Evolutionary conservation across 1,140 invertebrate genomes (phyloP), one percentile per base, ranked within the genome.

Genomic region (Dreissena rostriformis): DNA sequence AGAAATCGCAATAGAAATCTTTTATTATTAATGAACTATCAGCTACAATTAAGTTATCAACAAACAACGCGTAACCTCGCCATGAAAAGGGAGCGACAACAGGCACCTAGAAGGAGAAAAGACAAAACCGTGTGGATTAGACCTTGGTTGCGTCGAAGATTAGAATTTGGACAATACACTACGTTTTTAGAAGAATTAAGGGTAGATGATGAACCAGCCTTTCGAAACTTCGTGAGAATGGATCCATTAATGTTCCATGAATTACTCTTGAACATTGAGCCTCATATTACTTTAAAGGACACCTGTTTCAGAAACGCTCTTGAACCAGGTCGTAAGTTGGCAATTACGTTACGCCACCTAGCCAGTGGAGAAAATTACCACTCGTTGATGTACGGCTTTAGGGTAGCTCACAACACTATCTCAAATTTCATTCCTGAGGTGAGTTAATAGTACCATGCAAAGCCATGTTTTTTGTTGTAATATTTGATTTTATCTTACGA

Each of bases 371-470:
- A 67, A 24, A 28, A 67, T 14, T 12, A 67, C 55, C 52, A 61
- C n/a, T 61, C 52, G 7, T 24, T 75, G 72, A 61, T 61, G 52
- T 75, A 75, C 22, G 53, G 12, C 26, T 67, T n/a, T n/a, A n/a
- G n/a, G n/a, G n/a, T n/a, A n/a, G n/a, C n/a, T 67, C 19, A 11
- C 24, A 67, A 67, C 19, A 67, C 65, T 22, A 28, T 19, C 65
- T 67, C 19, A 11, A 67, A 67, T 24, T 67, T 19, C 65, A 67
- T 11, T 67, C 24, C 14, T 67, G 12, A 15, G 24, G 11, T 67
- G 22, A 67, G 12, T 12, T 22, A 67, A 22, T 12, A 12, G 24
- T 67, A 22, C 22, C 11, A 11, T 22, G 65, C 24, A 67, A 28
- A 15, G 22, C 22, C 19, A 22, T 22, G 26, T 28, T 15, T 12